Evolutionary conservation across 2,888 invertebrate genomes (phyloP), one percentile per base, ranked within the genome.

Genomic region (Bimastos eiseni): DNA sequence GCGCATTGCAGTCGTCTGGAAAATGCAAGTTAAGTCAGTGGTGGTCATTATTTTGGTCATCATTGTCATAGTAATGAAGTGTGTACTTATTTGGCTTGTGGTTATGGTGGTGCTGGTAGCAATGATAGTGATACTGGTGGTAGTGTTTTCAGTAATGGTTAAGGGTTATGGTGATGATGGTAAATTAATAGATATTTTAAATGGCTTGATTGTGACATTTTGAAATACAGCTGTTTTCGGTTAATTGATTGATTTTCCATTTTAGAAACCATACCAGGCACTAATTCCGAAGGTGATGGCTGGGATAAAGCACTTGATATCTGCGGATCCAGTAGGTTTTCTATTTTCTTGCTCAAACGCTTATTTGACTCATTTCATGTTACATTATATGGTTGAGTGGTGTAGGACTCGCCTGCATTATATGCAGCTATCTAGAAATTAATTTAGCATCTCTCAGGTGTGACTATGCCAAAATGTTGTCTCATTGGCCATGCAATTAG

Each of bases 271-370:
- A 3, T 90, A 92, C 88, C 91, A 91, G 90, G 90, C 91, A 6
- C 55, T 97, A 90, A 95, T 97, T 92, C 97, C 97, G 15, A 95
- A 96, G 91, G 95, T 97, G 33, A 95, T 97, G 91, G 96, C 96
- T 93, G 96, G 96, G 17, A 96, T 97, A 83, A 96, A 96, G 92
- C 44, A n/a, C 37, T 90, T 90, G 37, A 90, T 55, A 33, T 83
- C 83, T 83, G 90, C 70, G 30, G 49, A 83, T n/a, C 30, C n/a
- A 38, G 37, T 90, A n/a, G 70, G 30, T 90, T 37, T 83, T 37
- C 38, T 13, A 36, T 90, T 83, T 44, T 44, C 17, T 88, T 15
- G 30, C n/a, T 36, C 41, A 36, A 90, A 89, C 83, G 21, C 83
- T 89, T 93, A 70, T 70, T 70, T 70, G 8, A n/a, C 8, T n/a